Evolutionary conservation across 92 coral and sea anemone genomes (phyloP), one percentile per base, ranked within the genome.

Genomic region (Montipora capitata): DNA sequence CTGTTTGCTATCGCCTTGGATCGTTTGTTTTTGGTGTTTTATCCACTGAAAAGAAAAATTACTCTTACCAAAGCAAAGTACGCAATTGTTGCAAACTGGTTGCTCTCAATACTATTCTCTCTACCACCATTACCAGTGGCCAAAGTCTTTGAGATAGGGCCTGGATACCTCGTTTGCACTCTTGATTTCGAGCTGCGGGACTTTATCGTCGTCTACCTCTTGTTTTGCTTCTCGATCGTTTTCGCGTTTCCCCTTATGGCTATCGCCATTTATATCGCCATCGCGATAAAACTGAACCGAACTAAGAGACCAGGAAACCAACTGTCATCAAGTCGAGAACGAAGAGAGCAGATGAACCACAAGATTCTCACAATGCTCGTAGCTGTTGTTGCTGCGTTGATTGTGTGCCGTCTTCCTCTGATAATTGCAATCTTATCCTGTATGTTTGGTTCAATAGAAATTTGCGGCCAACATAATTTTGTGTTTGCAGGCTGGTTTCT

Each of bases 11-110:
- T 91, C 14, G 94, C 96, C 2, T 52, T 95, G 76, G 98, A 95
- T 41, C 90, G 98, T 10, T 93, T 70, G 67, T 62, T 95, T 35
- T 84, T 93, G 42, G 96, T 95, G 40, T 95, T 87, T 81, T 88
- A 68, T 45, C 98, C 96, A 38, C 57, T 78, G 40, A 88, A 85
- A 74, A 85, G 81, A 41, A 27, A 90, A 4, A 71, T 93, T 3
- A 91, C 91, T 0, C 63, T 80, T 12, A 82, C 51, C 6, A 41
- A 58, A 5, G 90, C 95, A 11, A 74, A 80, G 15, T 75, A 52
- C 5, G 8, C 70, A 8, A 91, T 95, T 40, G 72, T 44, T 12
- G 69, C 61, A 8, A 80, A 67, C 13, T 93, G 96, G 96, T 16
- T 69, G 48, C 49, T 72, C 17, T 82, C 93, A 1, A 62, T 69